Evolutionary conservation across 2,888 invertebrate species (phyloP).

Genomic region (Yponomeuta evonymella): DNA sequence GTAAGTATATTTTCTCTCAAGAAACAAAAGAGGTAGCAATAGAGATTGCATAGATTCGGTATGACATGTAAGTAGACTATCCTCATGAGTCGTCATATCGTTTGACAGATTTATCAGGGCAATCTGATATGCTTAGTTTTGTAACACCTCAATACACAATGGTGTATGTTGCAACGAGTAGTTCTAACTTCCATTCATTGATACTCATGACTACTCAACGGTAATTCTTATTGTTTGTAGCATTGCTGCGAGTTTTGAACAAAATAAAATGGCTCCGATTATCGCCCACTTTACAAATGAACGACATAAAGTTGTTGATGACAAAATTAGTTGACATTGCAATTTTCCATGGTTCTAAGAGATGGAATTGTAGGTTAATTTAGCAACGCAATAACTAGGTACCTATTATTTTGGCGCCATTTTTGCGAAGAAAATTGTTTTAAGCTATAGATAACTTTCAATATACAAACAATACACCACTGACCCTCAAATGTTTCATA

Average conservation of each 20-base stretch:
- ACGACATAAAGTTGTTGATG: not conserved
- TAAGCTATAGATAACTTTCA: not conserved
- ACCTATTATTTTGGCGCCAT: not conserved
- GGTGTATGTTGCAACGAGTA: not conserved
- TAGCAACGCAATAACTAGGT: not conserved
- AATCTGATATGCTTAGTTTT: not conserved
- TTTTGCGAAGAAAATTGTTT: not conserved
- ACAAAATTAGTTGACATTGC: not conserved
- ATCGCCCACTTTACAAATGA: not conserved
- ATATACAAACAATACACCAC: not conserved
- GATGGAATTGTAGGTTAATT: not conserved
- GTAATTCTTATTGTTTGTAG: too few species aligned
- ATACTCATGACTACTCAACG: too few species aligned
- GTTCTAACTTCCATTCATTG: not conserved
- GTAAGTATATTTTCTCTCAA: too few species aligned
- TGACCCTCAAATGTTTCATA: not conserved
- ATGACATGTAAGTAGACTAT: too few species aligned
- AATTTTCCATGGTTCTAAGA: not conserved
- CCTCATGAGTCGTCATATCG: not conserved
- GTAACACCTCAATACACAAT: not conserved
- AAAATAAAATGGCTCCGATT: too few species aligned
- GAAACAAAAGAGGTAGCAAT: too few species aligned
- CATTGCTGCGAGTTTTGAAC: too few species aligned
- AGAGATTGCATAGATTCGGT: too few species aligned
- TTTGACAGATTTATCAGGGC: not conserved